phyloP scores from a whole-genome alignment of 2,113 vertebrate genomes.

The Brachirus orientalis region DNA sequence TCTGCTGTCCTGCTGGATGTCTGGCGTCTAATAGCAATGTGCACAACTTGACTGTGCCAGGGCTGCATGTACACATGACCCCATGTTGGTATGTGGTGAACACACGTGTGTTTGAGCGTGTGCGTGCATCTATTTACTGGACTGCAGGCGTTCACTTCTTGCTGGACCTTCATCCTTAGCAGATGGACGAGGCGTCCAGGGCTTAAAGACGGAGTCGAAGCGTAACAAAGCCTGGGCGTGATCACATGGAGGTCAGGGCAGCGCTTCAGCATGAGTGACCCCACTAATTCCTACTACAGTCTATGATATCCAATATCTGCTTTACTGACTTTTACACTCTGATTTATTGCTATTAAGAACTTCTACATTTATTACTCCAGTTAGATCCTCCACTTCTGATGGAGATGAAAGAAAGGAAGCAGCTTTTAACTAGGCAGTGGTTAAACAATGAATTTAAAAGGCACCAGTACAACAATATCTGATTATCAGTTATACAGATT shows the following conservation, averaged over 20 bases:
- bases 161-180: conserved; percentile 47
- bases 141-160: neutral
- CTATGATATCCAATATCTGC: conserved; percentile 22
- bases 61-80: neutral
- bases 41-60: too few species aligned
- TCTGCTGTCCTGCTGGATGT: neutral
- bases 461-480: too few species aligned
- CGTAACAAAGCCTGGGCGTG: conserved; percentile 33
- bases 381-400: too few species aligned
- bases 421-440: too few species aligned
- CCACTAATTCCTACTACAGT: conserved; percentile 35
- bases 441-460: too few species aligned
- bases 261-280: conserved; percentile 36
- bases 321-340: conserved; percentile 3
- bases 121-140: conserved; percentile 1
- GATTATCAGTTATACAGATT: too few species aligned
- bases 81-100: too few species aligned
- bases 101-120: neutral
- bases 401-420: too few species aligned
- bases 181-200: conserved; percentile 45
- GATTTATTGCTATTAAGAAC: neutral
- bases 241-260: conserved; percentile 30
- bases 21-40: neutral
- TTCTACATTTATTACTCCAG: too few species aligned
- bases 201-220: conserved; percentile 45